Conservation (phyloP, 2,888 invertebrate genomes). For the Anarsia innoxiella region DNA sequence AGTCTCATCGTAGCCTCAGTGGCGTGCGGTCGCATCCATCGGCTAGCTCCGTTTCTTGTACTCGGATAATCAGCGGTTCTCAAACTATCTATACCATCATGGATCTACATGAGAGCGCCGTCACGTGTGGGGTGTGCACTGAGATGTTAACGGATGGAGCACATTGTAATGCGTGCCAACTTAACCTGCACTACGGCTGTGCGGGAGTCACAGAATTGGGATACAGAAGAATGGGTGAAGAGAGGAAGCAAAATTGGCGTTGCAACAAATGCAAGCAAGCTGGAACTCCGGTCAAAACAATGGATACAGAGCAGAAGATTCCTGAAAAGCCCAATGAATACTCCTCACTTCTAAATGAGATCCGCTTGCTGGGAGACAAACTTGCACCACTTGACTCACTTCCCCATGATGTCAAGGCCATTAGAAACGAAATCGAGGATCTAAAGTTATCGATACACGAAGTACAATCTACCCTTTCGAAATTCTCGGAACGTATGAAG, state of each 20-base stretch:
- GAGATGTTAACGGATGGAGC: neutral
- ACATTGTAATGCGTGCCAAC: neutral
- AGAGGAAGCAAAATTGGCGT: constrained; percentile 4
- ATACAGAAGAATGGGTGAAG: constrained; percentile 3
- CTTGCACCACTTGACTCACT: neutral
- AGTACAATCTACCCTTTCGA: neutral
- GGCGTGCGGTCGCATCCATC: too few relatives aligned
- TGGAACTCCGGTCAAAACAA: neutral
- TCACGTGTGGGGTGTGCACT: neutral
- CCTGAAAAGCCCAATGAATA: neutral
- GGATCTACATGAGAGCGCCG: too few relatives aligned
- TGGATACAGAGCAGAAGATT: neutral
- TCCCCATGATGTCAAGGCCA: neutral
- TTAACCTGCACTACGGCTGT: constrained; percentile 5
- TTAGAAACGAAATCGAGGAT: neutral
- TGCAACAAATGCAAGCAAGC: constrained; percentile 3
- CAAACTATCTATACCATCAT: too few relatives aligned
- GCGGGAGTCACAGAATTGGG: constrained; percentile 7
- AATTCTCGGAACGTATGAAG: neutral
- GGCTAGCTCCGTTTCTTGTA: too few relatives aligned
- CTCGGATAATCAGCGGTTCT: too few relatives aligned
- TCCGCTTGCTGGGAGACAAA: neutral
- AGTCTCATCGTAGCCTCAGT: too few relatives aligned
- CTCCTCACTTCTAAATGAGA: neutral
- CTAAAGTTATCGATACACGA: neutral